Evolutionary conservation across 2,888 invertebrate species (phyloP), one percentile per base, ranked within the genome.

Genomic region (Hylaea fasciaria): DNA sequence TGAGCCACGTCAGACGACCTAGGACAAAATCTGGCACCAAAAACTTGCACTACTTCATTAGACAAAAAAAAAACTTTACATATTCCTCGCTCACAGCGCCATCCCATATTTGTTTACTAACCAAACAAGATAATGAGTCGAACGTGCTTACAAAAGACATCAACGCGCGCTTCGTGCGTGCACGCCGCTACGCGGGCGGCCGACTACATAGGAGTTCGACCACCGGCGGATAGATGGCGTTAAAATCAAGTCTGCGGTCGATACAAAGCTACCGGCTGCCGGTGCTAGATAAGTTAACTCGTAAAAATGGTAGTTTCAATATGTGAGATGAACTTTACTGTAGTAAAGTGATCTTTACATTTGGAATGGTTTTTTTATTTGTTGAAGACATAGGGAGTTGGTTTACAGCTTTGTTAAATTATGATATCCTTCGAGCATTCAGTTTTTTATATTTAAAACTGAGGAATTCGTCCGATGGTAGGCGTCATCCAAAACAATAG

Each of bases 161-260:
- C 52, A 51, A 62, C 65, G 75, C 70, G 69, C 72, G 59, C 63
- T 57, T 65, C 61, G 59, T 16, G 48, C 12, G 17, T 17, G 32
- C 45, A 49, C 54, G 52, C 52, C 45, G 14, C 57, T 41, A 58
- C 69, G 71, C 78, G 82, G 78, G 84, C 83, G 86, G 85, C 74
- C 81, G 17, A 46, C 57, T 48, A 64, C 73, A 68, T 72, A 68
- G 73, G 61, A 72, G 82, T 90, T 76, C 79, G 12, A 55, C 50
- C 81, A 76, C 75, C 72, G 81, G 82, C 75, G 72, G 65, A 65
- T 78, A 91, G 91, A 78, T 89, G 89, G 89, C 87, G 82, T 62
- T 87, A 68, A 66, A 66, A 68, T 53, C 35, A 65, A 57, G 50
- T 47, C 44, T 55, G 59, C 17, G 59, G 64, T 56, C 32, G 14